Evolutionary conservation across 2,888 invertebrate genomes (phyloP).

Genomic region (Norana najaformis): DNA sequence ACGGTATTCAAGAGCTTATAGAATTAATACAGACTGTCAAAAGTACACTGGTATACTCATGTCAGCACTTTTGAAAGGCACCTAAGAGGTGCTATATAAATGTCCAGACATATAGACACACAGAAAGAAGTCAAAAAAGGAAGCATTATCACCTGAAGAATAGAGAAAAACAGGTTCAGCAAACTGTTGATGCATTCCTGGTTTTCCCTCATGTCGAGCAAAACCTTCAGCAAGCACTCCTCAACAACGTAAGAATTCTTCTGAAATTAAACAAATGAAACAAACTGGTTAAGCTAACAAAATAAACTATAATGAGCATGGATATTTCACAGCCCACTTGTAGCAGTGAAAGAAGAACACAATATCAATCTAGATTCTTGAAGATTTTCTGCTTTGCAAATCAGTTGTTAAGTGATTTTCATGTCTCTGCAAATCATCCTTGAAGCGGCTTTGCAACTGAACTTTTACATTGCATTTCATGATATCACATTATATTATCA

Average conservation of each 20-base stretch:
- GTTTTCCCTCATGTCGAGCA: slow-evolving; percentile 55
- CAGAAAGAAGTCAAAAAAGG: background rate
- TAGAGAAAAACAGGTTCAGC: slow-evolving; percentile 72
- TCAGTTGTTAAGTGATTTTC: background rate
- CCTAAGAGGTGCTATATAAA: background rate
- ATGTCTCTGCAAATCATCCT: background rate
- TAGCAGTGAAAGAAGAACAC: background rate
- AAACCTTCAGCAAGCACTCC: slow-evolving; percentile 70
- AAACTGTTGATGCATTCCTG: slow-evolving; percentile 50
- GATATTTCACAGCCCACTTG: background rate
- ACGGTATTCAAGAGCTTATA: too few relatives aligned
- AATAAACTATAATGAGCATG: background rate
- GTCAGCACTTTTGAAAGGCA: too few relatives aligned
- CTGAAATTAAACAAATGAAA: slow-evolving; percentile 43
- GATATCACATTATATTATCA: background rate
- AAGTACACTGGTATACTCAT: too few relatives aligned
- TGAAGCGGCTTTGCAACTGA: background rate
- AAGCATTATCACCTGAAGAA: slow-evolving; percentile 67
- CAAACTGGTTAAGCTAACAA: background rate
- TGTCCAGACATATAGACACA: background rate
- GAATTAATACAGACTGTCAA: too few relatives aligned
- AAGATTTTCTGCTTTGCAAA: background rate
- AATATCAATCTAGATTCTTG: background rate
- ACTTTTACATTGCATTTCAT: background rate
- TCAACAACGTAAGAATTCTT: slow-evolving; percentile 74